Evolutionary conservation across 2,797 vertebrate species (phyloP).

Genomic region (Scomberomorus guttatus): DNA sequence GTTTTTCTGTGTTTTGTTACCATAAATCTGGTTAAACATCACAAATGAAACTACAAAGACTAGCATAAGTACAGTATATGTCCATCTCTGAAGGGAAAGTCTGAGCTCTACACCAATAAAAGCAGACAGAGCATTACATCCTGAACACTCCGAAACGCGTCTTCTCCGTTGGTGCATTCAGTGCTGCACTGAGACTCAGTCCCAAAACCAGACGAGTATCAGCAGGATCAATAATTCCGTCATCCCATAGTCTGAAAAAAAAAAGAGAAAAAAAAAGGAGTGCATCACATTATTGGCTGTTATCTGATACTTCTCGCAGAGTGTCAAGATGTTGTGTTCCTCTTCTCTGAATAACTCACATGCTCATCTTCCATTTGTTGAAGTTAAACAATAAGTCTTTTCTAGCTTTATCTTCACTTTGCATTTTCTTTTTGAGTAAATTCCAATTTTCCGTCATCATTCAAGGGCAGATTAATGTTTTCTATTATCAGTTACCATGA

Average conservation of each 20-base stretch:
- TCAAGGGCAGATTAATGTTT: constrained; percentile 4
- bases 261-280: constrained; percentile 34
- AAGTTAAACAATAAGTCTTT: neutral
- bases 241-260: constrained; percentile 93
- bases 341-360: constrained; percentile 1
- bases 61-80: constrained; percentile 11
- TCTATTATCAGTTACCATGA: neutral
- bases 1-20: constrained; percentile 10
- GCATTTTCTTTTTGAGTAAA: too few relatives aligned
- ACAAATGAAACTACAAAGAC: constrained; percentile 32
- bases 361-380: constrained; percentile 6
- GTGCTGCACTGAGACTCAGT: constrained; percentile 93
- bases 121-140: constrained; percentile 84
- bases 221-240: constrained; percentile 97
- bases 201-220: constrained; percentile 96
- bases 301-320: constrained; percentile 23
- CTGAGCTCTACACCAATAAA: neutral
- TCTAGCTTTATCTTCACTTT: neutral
- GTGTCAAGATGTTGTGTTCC: constrained; percentile 29
- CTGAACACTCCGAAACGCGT: constrained; percentile 94
- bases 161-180: constrained; percentile 93
- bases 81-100: neutral
- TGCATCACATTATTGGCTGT: constrained; percentile 48
- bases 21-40: constrained; percentile 18
- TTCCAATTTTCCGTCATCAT: neutral